Evolutionary conservation across 2,888 invertebrate genomes (phyloP), one percentile per base, ranked within the genome.

Genomic region (Amiota mariae): DNA sequence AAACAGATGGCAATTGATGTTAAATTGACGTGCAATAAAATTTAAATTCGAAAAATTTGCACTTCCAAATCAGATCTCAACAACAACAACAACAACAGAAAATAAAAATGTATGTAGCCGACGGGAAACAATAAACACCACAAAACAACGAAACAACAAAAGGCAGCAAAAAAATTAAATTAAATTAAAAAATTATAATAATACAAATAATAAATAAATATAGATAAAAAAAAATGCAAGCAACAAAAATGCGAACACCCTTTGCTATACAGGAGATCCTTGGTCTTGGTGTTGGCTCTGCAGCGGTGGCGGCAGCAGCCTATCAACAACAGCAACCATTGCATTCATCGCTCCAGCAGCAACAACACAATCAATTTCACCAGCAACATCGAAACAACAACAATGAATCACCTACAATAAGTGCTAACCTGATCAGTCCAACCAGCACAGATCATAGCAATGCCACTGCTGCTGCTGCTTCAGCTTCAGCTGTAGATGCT

Each of bases 201-300:
- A 36, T 56, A 13, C 24, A 61, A 61, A 59, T 15, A n/a, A 24
- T 47, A 67, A 1, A 24, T 12, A 24, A 36, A 67, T n/a, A 13
- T 63, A 70, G 64, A 24, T 48, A 72, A 47, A 13, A 77, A 74
- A 75, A 78, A 82, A 90, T 90, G 89, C 90, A 90, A 80, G 90
- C 89, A 49, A 90, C 90, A 71, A 90, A 90, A 88, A 88, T 90
- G 89, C 87, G 89, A 9, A 90, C 89, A 8, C 89, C 89, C 10
- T 90, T 90, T 73, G 89, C 89, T 76, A 90, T 90, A 71, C 89
- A 90, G 77, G 89, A 90, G 79, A 90, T 90, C 59, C 87, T 90
- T 67, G 89, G 89, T 67, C 79, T 90, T 72, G 90, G 89, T 66
- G 89, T 88, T 56, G 89, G 88, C 51, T 77, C 80, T 8, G 82